Percentiles rank a stretch among this genome's conserved stretches.
phyloP scores from a whole-genome alignment of 2,888 invertebrate species.

The Leptopilina drosophilae region DNA sequence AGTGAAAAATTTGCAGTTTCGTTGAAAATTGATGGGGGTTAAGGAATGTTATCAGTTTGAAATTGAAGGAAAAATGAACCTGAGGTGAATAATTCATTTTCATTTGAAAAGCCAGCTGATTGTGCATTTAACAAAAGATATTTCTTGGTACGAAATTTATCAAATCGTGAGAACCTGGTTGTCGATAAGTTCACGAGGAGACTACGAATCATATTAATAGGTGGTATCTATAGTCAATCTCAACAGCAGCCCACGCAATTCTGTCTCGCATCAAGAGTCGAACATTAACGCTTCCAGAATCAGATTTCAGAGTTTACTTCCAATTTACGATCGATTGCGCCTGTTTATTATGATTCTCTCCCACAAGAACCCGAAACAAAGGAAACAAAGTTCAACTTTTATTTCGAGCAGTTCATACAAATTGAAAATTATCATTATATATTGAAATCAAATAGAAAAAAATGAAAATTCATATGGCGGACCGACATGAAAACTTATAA shows the following conservation, averaged over 20 bases:
- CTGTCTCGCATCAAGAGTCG: slow-evolving; percentile 27
- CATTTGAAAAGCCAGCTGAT: slow-evolving; percentile 3
- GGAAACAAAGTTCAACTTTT: background rate
- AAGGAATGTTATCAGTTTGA: background rate
- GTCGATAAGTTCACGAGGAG: slow-evolving; percentile 37
- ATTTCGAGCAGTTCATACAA: too few species aligned
- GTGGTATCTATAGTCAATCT: slow-evolving; percentile 37
- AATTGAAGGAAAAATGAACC: background rate
- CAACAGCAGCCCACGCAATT: slow-evolving; percentile 35
- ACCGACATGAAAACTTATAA: too few species aligned
- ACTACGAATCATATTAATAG: slow-evolving; percentile 37
- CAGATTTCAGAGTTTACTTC: slow-evolving; percentile 18
- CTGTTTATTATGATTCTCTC: slow-evolving; percentile 9
- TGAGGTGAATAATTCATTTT: slow-evolving; percentile 11
- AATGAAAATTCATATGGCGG: too few species aligned
- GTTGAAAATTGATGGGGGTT: background rate
- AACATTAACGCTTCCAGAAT: slow-evolving; percentile 36
- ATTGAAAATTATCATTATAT: too few species aligned
- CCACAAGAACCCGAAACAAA: slow-evolving; percentile 3
- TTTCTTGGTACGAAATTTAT: slow-evolving; percentile 28
- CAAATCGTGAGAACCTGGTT: slow-evolving; percentile 36
- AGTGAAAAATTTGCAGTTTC: too few species aligned
- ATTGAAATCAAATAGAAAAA: background rate
- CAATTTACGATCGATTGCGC: slow-evolving; percentile 20
- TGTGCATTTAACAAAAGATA: slow-evolving; percentile 21